Percentiles rank a stretch among this genome's conserved stretches.
Evolutionary conservation across 2,113 vertebrate genomes (phyloP).

Genomic region (Apaloderma vittatum): DNA sequence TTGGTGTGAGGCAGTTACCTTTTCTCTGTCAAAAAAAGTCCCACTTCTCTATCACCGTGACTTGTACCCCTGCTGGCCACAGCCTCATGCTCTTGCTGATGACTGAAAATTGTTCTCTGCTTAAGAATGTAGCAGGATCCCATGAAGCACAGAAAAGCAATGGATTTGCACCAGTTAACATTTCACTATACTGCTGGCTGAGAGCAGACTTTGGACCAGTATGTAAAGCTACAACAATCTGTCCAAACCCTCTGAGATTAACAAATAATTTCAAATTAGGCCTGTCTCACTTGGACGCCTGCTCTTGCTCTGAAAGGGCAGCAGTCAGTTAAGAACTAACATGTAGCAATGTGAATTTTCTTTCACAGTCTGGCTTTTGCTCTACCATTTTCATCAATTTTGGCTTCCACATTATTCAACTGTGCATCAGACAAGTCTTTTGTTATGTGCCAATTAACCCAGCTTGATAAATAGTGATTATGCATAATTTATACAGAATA

Average conservation of each 20-base stretch:
- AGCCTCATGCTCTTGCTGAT: background rate
- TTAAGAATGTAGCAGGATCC: background rate
- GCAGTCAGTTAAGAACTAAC: background rate
- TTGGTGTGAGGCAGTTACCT: background rate
- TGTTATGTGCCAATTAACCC: conserved; percentile 73
- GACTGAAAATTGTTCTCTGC: background rate
- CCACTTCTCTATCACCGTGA: background rate
- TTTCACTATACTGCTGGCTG: background rate
- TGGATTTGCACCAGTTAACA: background rate
- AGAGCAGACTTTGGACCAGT: background rate
- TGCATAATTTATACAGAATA: conserved; percentile 65
- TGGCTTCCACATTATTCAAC: conserved; percentile 59
- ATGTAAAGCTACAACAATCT: background rate
- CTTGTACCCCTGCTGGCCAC: background rate
- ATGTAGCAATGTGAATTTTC: background rate
- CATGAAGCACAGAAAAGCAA: background rate
- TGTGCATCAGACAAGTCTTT: conserved; percentile 67
- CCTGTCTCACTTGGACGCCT: background rate
- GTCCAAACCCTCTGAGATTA: background rate
- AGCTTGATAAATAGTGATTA: conserved; percentile 77
- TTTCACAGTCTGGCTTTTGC: conserved; percentile 10
- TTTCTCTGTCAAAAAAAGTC: background rate
- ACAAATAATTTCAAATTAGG: background rate
- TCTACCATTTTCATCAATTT: conserved; percentile 45
- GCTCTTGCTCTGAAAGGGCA: background rate